Conservation (phyloP, 35 echinoderm and acorn worm species). For the Chiridota heheva region DNA sequence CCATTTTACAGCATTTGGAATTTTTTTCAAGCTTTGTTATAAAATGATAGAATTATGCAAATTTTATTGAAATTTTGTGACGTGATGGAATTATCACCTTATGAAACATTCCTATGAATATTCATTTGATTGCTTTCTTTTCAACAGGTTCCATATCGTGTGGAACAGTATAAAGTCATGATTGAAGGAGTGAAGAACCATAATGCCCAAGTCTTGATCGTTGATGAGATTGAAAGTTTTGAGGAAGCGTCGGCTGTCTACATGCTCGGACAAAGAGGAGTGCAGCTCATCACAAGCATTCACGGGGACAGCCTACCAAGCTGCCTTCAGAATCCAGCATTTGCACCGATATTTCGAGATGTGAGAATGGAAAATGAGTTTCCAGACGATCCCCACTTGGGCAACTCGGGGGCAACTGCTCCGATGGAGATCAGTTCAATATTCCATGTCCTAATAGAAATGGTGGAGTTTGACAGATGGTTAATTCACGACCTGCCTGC, state of each 20-base stretch:
- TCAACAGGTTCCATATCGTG: constrained; percentile 23
- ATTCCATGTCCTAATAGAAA: constrained; percentile 50
- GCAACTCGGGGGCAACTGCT: neutral
- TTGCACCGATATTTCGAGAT: constrained; percentile 20
- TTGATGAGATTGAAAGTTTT: constrained; percentile 55
- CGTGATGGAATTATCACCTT: too few species aligned
- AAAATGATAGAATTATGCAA: too few species aligned
- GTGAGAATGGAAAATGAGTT: neutral
- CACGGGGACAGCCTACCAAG: constrained; percentile 21
- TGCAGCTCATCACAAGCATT: constrained; percentile 48
- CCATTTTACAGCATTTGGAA: too few species aligned
- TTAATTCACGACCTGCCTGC: constrained; percentile 49
- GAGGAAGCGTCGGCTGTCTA: constrained; percentile 26
- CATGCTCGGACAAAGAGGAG: constrained; percentile 18
- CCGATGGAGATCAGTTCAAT: constrained; percentile 7
- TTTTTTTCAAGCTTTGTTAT: too few species aligned
- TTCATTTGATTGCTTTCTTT: neutral
- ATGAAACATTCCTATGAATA: too few species aligned
- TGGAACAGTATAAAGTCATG: constrained; percentile 58
- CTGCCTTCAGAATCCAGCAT: constrained; percentile 21
- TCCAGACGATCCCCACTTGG: neutral
- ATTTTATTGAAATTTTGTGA: too few species aligned
- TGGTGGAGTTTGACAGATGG: constrained; percentile 55
- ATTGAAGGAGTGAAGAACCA: constrained; percentile 65
- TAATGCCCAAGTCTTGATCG: constrained; percentile 57